phyloP scores from a whole-genome alignment of 2,113 vertebrate species.

The Dicaeum eximium region DNA sequence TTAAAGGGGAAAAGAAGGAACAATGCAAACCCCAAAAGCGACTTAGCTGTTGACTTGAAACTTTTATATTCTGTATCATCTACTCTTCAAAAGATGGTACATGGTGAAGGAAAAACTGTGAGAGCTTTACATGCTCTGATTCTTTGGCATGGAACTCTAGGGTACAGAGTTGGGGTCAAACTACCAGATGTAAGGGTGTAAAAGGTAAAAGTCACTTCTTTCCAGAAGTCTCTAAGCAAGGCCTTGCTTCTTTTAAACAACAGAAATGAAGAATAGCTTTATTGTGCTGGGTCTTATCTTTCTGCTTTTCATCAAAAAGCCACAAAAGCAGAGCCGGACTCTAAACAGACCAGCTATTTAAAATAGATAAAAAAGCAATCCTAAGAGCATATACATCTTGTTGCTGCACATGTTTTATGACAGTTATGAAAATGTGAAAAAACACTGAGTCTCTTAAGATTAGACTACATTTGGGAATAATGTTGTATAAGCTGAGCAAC shows the following conservation, averaged over 20 bases:
- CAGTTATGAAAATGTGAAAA: neutral
- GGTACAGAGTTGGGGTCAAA: neutral
- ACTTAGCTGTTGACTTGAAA: neutral
- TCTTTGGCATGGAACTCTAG: neutral
- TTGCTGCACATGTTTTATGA: neutral
- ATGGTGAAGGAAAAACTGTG: neutral
- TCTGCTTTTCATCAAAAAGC: neutral
- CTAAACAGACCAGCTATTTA: neutral
- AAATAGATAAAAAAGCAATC: neutral
- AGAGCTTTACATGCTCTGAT: neutral
- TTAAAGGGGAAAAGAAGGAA: neutral
- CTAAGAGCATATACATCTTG: neutral
- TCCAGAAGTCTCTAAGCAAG: neutral
- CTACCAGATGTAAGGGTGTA: neutral
- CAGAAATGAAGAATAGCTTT: neutral
- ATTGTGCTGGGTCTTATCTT: rapidly evolving
- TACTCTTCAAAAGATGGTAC: neutral
- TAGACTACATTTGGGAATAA: neutral
- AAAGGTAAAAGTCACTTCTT: neutral
- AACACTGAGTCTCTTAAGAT: neutral
- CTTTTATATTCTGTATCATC: neutral
- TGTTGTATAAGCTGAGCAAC: neutral
- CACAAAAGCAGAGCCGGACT: neutral
- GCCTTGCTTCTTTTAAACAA: neutral
- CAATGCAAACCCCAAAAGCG: neutral